Conservation (phyloP, 2,797 vertebrate species). For the Knipowitschia caucasica region DNA sequence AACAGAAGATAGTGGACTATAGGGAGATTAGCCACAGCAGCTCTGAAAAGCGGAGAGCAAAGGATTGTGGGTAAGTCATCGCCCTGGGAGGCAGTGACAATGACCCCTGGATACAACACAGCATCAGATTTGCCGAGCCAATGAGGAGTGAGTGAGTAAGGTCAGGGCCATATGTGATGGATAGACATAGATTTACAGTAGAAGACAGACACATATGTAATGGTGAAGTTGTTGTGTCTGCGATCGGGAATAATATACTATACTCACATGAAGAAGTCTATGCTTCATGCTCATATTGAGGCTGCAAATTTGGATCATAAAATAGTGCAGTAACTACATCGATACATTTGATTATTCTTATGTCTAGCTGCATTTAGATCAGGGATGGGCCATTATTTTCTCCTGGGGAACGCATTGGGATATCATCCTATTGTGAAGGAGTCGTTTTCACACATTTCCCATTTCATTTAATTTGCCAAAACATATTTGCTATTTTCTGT, state of each 20-base stretch:
- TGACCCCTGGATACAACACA: conserved; percentile 44
- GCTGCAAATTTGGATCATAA: too few species aligned
- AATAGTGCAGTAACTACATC: too few species aligned
- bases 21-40: conserved; percentile 52
- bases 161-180: conserved; percentile 22
- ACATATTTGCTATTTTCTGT: too few species aligned
- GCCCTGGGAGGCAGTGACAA: conserved; percentile 23
- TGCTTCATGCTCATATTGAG: too few species aligned
- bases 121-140: conserved; percentile 29
- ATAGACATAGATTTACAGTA: conserved; percentile 1
- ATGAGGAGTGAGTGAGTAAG: conserved; percentile 37
- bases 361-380: too few species aligned
- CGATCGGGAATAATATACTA: background rate
- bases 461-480: too few species aligned
- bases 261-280: too few species aligned
- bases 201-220: background rate
- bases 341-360: too few species aligned
- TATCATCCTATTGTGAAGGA: too few species aligned
- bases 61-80: conserved; percentile 34
- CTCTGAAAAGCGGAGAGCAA: conserved; percentile 48
- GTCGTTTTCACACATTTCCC: too few species aligned
- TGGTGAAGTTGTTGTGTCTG: background rate
- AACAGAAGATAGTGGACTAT: conserved; percentile 26
- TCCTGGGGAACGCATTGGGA: too few species aligned
- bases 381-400: too few species aligned